Base-by-base conservation (phyloP, 2,888 invertebrate species). In the Cecidostiba fungosa region DNA sequence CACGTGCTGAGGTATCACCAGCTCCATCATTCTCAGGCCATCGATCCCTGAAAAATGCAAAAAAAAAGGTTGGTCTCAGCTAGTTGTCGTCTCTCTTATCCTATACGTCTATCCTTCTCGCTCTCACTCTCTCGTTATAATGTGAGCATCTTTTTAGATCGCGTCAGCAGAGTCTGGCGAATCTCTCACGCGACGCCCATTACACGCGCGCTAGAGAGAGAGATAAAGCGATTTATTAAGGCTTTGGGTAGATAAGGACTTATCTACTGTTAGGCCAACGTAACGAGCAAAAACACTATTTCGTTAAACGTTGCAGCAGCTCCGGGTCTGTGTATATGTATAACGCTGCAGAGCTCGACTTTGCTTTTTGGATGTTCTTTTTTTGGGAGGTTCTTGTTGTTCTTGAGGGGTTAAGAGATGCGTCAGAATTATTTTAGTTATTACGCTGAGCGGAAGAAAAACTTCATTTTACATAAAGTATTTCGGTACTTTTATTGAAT, bases 1-100 rank as follows among this genome's bases (percentile, higher is more conserved):
- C 89, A 97, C 97, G 94, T 97, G 97, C 88, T 96, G 96, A 26
- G 98, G 98, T 91, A 98, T 96, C 89, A 96, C 95, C 84, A 98
- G 94, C 93, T 97, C 97, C 89, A 96, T 95, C 93, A 98, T 95
- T 90, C 96, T 95, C 90, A 98, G 94, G 26, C 85, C 85, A 78
- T 87, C 84, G 84, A 85, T 86, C 73, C 78, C 87, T 87, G 73
- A 59, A 82, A 87, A 54, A 78, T 50, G 8, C 36, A 73, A 32
- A 36, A 81, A 43, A 73, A 43, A 76, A 54, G 62, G 66, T 36
- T 8, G 1, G 32, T 36, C 59, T 23, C 77, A 32, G 29, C 74
- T 50, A 26, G 16, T 80, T 59, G 14, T 12, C n/a, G n/a, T n/a
- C n/a, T n/a, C n/a, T 14, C 39, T 80, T 26, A 66, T 66, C 32